phyloP scores from a whole-genome alignment of 2,797 vertebrate species.

The Eulemur albifrons region DNA sequence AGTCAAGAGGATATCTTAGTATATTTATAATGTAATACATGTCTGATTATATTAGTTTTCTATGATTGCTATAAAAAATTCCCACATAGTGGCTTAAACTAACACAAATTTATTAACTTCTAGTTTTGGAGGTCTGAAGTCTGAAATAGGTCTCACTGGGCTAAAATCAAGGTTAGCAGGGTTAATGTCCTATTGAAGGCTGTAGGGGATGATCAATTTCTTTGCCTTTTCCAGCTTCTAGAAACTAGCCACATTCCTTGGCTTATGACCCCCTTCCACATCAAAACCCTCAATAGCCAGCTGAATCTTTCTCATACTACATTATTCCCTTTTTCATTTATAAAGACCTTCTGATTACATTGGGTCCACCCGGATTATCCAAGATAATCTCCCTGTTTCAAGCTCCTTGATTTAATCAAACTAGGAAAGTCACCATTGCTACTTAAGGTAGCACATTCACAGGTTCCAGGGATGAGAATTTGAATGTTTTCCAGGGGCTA shows the following conservation, averaged over 20 bases:
- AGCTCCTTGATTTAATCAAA: not conserved
- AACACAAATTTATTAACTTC: not conserved
- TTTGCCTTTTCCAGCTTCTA: not conserved
- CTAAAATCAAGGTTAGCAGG: not conserved
- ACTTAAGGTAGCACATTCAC: not conserved
- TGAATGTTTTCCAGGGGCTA: not conserved
- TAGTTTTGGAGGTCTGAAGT: not conserved
- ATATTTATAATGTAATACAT: not conserved
- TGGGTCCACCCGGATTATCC: not conserved
- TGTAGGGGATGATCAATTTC: not conserved
- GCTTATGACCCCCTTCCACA: not conserved
- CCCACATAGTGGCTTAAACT: not conserved
- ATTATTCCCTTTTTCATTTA: not conserved
- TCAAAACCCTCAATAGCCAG: not conserved
- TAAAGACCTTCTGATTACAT: not conserved
- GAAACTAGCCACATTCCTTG: not conserved
- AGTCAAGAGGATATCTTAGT: not conserved
- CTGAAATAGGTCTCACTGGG: not conserved
- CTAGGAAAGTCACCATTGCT: not conserved
- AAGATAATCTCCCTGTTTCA: not conserved
- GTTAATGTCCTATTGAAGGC: not conserved
- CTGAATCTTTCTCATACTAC: not conserved
- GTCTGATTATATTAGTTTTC: not conserved
- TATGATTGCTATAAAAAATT: not conserved
- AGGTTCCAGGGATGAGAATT: not conserved